Base-by-base conservation (phyloP, 2,113 vertebrate genomes). In the Muscicapa adusta region DNA sequence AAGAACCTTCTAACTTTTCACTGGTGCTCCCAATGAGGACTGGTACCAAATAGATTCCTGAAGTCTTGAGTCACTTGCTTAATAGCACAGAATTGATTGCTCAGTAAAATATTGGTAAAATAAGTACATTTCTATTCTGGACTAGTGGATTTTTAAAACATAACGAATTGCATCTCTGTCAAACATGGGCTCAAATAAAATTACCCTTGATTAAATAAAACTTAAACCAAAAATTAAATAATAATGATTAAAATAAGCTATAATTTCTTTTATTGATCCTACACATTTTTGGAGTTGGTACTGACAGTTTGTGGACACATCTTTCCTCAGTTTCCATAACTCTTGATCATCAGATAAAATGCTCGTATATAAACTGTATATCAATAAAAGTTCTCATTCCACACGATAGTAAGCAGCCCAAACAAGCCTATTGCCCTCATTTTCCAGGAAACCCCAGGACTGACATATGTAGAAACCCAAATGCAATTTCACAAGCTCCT, bases 241-340 rank as follows among this genome's bases (percentile, higher is more conserved):
- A 26, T 26, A 29, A 83, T 18, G 19, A 11, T 10, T 80, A 57
- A 40, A 79, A 43, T 13, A 91, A 71, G 43, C 10, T 82, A 18
- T 74, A 5, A 57, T 33, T 33, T 22, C 38, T 81, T 25, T 40
- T 72, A 53, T 87, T 87, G 14, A 9, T 62, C 25, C 23, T 53
- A 36, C 28, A 71, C 8, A 16, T 33, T 81, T 50, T 79, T 83
- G 18, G 45, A 72, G 7, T 63, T 81, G 18, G 8, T 18, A 60
- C 17, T 54, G 40, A 42, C 10, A 43, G 48, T 86, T 92, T 88
- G 50, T 16, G 63, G 45, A 48, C 48, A 87, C 5, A 7, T 82
- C 40, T 79, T 94, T 89, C 34, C 50, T 82, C 74, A 89, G 93
- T 81, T 68, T 93, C 54, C 56, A 3, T 75, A 89, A 93, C 92